Evolutionary conservation across 53 echinoderm and acorn worm genomes (phyloP).

Genomic region (Henricia sp.): DNA sequence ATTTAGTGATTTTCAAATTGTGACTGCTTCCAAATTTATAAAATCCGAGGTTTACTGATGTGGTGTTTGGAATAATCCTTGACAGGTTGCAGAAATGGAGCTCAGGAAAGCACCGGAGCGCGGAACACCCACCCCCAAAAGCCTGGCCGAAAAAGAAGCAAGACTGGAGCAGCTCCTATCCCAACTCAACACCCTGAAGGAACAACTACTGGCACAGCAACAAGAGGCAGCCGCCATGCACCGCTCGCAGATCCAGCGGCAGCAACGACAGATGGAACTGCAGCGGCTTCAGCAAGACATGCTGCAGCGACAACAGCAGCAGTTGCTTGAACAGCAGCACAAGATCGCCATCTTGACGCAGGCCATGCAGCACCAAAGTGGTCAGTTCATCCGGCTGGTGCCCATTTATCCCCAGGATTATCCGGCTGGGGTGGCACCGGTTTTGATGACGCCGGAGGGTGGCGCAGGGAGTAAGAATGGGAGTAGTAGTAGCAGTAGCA

Average conservation of each 20-base stretch:
- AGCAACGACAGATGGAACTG: conserved; percentile 96
- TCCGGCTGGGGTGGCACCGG: conserved; percentile 76
- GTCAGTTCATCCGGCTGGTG: conserved; percentile 86
- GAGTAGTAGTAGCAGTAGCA: too few relatives aligned
- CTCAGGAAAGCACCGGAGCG: conserved; percentile 51
- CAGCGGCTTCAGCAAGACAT: conserved; percentile 98
- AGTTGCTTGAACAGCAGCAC: conserved; percentile 96
- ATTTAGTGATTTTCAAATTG: too few relatives aligned
- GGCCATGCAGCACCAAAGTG: conserved; percentile 72
- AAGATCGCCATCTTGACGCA: conserved; percentile 92
- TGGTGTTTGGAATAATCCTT: too few relatives aligned
- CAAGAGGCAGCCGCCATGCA: conserved; percentile 92
- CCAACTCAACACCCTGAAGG: conserved; percentile 83
- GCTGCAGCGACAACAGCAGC: conserved; percentile 97
- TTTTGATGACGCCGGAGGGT: conserved; percentile 79
- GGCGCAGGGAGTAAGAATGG: too few relatives aligned
- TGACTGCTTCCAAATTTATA: too few relatives aligned
- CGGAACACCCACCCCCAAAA: conserved; percentile 21
- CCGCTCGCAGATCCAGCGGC: conserved; percentile 88
- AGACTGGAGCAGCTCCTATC: conserved; percentile 80
- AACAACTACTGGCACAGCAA: conserved; percentile 93
- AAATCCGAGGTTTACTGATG: too few relatives aligned
- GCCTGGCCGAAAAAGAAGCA: conserved; percentile 74
- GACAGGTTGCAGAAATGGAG: conserved; percentile 58
- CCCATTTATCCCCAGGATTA: conserved; percentile 96